Evolutionary conservation across 2,888 invertebrate species (phyloP).

Genomic region (Sesamia inferens): DNA sequence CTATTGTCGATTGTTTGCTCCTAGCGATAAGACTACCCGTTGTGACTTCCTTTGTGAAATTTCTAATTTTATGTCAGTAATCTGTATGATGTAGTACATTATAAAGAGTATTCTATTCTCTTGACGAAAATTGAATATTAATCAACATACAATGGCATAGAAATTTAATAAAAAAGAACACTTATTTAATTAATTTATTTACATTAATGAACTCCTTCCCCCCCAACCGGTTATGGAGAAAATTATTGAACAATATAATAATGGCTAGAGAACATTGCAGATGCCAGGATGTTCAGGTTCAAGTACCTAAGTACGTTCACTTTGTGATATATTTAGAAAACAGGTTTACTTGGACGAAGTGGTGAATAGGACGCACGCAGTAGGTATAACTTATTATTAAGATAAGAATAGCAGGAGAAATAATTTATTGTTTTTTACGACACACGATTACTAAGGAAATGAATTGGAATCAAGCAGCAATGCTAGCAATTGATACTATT

Average conservation of each 20-base stretch:
- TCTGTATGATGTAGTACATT: too few relatives aligned
- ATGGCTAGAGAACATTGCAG: constrained; percentile 3
- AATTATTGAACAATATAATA: neutral
- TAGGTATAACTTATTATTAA: neutral
- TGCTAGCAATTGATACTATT: too few relatives aligned
- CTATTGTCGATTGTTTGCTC: too few relatives aligned
- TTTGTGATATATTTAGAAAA: constrained; percentile 56
- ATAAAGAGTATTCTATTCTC: too few relatives aligned
- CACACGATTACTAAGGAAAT: too few relatives aligned
- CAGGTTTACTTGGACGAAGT: constrained; percentile 34
- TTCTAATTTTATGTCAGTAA: too few relatives aligned
- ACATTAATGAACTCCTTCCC: neutral
- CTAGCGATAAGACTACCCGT: too few relatives aligned
- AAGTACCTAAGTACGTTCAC: constrained; percentile 34
- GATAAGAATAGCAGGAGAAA: neutral
- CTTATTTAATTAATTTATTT: neutral
- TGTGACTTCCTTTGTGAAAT: too few relatives aligned
- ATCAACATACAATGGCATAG: neutral
- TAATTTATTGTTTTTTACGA: neutral
- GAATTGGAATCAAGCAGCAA: too few relatives aligned
- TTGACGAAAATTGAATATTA: neutral
- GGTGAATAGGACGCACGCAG: neutral
- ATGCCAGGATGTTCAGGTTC: constrained; percentile 11
- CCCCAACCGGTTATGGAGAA: neutral
- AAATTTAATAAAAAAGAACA: neutral